Evolutionary conservation across 2,888 invertebrate species (phyloP).

Genomic region (Chymomyza amoena): DNA sequence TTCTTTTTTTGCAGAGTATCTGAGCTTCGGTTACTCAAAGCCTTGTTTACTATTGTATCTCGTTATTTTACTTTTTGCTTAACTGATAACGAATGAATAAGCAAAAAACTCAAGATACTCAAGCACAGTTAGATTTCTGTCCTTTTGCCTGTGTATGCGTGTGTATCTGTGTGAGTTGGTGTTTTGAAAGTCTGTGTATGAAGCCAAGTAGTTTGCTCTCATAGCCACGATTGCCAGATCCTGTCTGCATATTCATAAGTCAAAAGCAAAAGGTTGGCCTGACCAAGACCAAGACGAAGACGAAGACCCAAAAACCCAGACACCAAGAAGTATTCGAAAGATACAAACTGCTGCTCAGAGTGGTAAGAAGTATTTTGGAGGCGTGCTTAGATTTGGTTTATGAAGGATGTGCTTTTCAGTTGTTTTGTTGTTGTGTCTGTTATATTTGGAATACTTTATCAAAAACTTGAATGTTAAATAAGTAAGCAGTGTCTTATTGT

Average conservation of each 20-base stretch:
- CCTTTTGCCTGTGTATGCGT: neutral
- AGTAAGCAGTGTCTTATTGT: constrained; percentile 25
- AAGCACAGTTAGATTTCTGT: neutral
- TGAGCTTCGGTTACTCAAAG: neutral
- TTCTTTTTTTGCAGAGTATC: neutral
- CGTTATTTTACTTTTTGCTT: constrained; percentile 4
- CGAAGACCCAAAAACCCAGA: neutral
- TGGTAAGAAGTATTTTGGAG: neutral
- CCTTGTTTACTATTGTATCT: neutral
- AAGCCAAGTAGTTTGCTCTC: neutral
- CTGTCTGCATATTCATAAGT: constrained; percentile 36
- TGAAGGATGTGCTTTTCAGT: constrained; percentile 16
- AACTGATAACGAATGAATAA: constrained; percentile 35
- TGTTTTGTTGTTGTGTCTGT: constrained; percentile 30
- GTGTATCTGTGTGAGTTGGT: neutral
- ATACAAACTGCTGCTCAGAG: neutral
- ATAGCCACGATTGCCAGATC: neutral
- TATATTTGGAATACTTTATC: constrained; percentile 38
- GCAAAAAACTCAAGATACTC: constrained; percentile 8
- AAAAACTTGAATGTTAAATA: constrained; percentile 53
- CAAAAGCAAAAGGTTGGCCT: neutral
- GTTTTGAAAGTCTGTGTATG: neutral
- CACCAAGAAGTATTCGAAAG: neutral
- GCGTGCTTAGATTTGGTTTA: neutral
- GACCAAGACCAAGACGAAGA: neutral